phyloP scores from a whole-genome alignment of 37 sponge, comb jelly and placozoan species.

The Bolinopsis microptera region DNA sequence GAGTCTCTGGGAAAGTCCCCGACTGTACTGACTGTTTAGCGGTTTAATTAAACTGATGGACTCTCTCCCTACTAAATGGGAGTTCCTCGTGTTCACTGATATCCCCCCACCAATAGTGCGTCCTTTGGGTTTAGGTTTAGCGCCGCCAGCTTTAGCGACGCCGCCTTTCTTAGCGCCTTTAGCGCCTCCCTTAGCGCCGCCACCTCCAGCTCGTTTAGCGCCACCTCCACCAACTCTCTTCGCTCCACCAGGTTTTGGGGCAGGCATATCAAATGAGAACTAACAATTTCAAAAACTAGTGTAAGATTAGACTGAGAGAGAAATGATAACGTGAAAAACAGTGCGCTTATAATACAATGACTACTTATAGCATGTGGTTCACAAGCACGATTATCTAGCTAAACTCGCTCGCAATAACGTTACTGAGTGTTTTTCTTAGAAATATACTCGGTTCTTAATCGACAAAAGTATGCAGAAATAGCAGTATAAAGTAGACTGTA shows the following conservation, averaged over 20 bases:
- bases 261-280: too few relatives aligned
- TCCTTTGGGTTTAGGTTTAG: constrained; percentile 37
- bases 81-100: not conserved
- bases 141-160: not conserved
- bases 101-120: not conserved
- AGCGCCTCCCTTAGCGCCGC: not conserved
- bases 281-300: too few relatives aligned
- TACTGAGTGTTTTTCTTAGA: too few relatives aligned
- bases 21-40: not conserved
- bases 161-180: not conserved
- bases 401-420: too few relatives aligned
- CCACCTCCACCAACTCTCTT: not conserved
- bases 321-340: too few relatives aligned
- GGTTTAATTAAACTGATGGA: not conserved
- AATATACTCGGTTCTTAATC: too few relatives aligned
- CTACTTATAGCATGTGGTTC: not conserved
- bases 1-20: too few relatives aligned
- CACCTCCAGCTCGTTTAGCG: not conserved
- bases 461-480: too few relatives aligned
- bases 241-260: not conserved
- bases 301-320: too few relatives aligned
- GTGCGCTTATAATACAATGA: too few relatives aligned
- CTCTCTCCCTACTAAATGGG: not conserved
- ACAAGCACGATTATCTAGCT: not conserved
- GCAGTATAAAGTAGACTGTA: too few relatives aligned